Evolutionary conservation across 2,113 vertebrate genomes (phyloP), one percentile per base, ranked within the genome.

Genomic region (Alligator sinensis): DNA sequence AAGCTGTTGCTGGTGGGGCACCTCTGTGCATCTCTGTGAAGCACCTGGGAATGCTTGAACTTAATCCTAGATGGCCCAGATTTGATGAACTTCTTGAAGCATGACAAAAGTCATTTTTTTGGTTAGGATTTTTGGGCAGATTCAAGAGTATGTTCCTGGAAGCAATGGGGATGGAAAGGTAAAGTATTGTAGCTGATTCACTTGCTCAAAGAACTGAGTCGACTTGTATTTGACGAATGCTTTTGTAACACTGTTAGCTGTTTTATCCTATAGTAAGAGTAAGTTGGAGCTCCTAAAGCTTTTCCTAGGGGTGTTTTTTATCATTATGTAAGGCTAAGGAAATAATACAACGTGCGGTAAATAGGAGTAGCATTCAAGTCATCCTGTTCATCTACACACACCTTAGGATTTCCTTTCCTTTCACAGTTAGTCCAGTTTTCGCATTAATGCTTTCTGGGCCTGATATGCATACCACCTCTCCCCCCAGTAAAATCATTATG

Each of bases 261-360:
- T 63, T 80, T 60, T 92, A 84, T 66, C 62, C 6, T 11, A 28
- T 54, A 78, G 63, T 74, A 80, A 87, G 74, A 88, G 82, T 91
- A 87, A 85, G 14, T 60, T 84, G 68, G 14, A 84, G 57, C 92
- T 13, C 34, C 24, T 63, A 83, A 57, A 80, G 34, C 81, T 92
- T 90, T 87, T 66, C 5, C 13, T 54, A 55, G 5, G 83, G 6
- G 3, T 59, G 54, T 84, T 77, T 21, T 85, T 76, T 76, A 83
- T 17, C 11, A 38, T 68, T 3, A 91, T 0, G 0, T 62, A 86
- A 82, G 82, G 88, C 61, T 87, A 87, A 75, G 24, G 72, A 92
- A 92, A 90, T 63, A 91, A 74, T 25, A 88, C 85, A 94, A 61
- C 10, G 10, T 74, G 58, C 12, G 80, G 84, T 84, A 27, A 89